Evolutionary conservation across 2,113 vertebrate species (phyloP).

Genomic region (Seriola rivoliana): DNA sequence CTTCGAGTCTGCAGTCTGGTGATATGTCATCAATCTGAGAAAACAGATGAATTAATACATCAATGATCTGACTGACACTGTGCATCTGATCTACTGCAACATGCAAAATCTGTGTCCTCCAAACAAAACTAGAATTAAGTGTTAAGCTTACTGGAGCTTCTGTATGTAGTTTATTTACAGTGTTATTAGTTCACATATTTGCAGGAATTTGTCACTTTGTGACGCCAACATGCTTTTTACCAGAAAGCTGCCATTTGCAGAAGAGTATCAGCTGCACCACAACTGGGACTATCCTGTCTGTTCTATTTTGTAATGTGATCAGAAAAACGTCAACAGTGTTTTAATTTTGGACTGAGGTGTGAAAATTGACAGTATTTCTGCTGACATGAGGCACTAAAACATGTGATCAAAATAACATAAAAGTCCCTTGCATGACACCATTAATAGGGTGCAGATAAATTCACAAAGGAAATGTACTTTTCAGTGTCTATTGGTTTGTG

Average conservation of each 20-base stretch:
- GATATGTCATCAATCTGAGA: not conserved
- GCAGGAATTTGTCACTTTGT: not conserved
- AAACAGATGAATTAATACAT: constrained; percentile 2
- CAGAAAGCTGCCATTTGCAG: not conserved
- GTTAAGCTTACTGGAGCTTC: not conserved
- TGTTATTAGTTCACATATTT: not conserved
- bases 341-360: not conserved
- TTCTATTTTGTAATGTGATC: not conserved
- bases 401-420: constrained; percentile 20
- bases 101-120: not conserved
- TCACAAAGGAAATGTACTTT: constrained; percentile 14
- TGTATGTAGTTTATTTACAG: not conserved
- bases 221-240: not conserved
- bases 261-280: not conserved
- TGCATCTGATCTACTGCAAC: not conserved
- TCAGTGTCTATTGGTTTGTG: constrained; percentile 5
- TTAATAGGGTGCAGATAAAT: not conserved
- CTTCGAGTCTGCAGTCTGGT: not conserved
- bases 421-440: constrained; percentile 9
- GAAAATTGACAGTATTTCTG: constrained; percentile 9
- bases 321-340: not conserved
- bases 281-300: not conserved
- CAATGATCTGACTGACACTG: not conserved
- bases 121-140: not conserved
- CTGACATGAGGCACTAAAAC: not conserved